phyloP scores from a whole-genome alignment of 2,113 vertebrate genomes.

The Formicarius rufipectus region DNA sequence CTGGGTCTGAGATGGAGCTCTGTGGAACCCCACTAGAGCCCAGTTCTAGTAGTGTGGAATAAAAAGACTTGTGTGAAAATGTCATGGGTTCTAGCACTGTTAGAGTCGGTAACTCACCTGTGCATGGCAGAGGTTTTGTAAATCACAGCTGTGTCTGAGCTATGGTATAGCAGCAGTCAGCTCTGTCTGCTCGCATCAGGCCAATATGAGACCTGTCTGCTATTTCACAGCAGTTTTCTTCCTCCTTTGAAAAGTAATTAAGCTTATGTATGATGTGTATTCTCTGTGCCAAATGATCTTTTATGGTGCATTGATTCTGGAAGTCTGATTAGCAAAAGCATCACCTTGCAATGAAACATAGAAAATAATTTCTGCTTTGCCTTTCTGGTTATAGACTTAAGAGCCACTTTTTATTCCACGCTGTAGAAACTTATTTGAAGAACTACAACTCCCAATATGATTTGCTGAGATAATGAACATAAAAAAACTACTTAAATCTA shows the following conservation, averaged over 20 bases:
- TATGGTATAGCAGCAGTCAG: background rate
- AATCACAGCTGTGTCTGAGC: background rate
- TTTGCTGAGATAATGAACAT: conserved; percentile 10
- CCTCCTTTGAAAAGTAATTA: conserved; percentile 22
- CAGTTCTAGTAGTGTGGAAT: too few species aligned
- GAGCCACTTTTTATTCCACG: background rate
- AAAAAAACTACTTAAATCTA: conserved; percentile 28
- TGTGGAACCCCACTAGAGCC: background rate
- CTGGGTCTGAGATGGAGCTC: background rate
- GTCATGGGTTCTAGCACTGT: background rate
- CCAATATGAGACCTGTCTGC: background rate
- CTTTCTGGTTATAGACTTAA: background rate
- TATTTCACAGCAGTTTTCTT: background rate
- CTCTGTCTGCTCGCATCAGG: background rate
- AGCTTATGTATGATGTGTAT: background rate
- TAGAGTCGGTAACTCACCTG: background rate
- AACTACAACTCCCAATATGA: conserved; percentile 1
- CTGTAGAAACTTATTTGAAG: conserved; percentile 15
- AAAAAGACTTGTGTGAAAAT: background rate
- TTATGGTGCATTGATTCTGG: background rate
- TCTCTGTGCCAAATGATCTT: background rate
- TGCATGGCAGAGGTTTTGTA: background rate
- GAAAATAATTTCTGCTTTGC: conserved; percentile 10
- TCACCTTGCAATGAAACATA: background rate
- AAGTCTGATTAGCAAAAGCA: background rate